Evolutionary conservation across 2,113 vertebrate genomes (phyloP).

Genomic region (Chrysemys picta): DNA sequence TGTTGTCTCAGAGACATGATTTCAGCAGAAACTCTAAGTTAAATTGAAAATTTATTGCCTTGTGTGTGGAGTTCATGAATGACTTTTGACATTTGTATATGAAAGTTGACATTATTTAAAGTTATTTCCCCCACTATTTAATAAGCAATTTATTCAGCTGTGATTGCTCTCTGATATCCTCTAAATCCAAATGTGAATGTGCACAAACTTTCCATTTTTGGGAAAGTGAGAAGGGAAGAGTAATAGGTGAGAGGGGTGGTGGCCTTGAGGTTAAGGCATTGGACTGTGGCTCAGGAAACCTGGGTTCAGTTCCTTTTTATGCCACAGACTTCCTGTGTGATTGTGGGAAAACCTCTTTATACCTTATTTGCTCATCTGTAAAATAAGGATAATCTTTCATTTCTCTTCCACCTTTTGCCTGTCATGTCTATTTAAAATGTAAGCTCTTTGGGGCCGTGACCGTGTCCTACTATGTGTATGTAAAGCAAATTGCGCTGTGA

Average conservation of each 20-base stretch:
- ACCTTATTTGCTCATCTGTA: too few species aligned
- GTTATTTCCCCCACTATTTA: neutral
- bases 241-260: neutral
- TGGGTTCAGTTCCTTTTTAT: neutral
- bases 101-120: neutral
- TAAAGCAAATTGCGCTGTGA: neutral
- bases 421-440: neutral
- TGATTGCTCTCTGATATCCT: neutral
- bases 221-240: neutral
- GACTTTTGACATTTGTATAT: neutral
- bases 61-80: neutral
- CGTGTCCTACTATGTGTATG: neutral
- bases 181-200: neutral
- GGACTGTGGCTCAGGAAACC: neutral
- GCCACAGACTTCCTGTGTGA: neutral
- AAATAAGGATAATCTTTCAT: neutral
- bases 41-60: neutral
- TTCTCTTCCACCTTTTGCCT: neutral
- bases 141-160: neutral
- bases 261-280: neutral
- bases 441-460: neutral
- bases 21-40: neutral
- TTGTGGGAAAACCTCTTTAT: neutral
- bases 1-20: neutral
- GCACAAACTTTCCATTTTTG: neutral